Percentiles rank a stretch among this genome's conserved stretches.
phyloP scores from a whole-genome alignment of 2,888 invertebrate species.

The Alviniconcha strummeri region DNA sequence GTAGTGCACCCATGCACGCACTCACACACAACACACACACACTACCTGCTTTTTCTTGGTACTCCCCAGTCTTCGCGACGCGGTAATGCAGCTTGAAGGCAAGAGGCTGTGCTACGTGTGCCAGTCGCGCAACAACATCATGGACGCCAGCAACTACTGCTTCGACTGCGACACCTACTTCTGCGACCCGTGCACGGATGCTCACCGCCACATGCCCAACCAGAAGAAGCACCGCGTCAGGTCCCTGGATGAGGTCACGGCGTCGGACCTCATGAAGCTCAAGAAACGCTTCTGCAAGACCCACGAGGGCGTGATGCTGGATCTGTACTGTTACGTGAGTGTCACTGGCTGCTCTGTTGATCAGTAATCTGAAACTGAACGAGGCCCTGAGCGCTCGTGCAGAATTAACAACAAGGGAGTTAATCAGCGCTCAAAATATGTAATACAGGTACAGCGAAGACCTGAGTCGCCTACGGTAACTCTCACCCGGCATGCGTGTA shows the following conservation, averaged over 20 bases:
- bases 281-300: conserved; percentile 28
- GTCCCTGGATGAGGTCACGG: conserved; percentile 20
- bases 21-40: no score
- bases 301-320: conserved; percentile 25
- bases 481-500: no score
- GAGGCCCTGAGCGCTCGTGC: no score
- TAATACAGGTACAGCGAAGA: no score
- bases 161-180: conserved; percentile 36
- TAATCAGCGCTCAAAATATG: no score
- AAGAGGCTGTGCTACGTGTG: conserved; percentile 32
- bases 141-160: conserved; percentile 32
- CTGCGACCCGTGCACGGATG: conserved; percentile 28
- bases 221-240: conserved; percentile 29
- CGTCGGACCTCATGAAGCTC: conserved; percentile 23
- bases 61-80: conserved; percentile 18
- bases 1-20: no score
- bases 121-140: neutral
- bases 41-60: neutral
- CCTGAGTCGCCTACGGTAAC: no score
- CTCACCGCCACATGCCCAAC: conserved; percentile 37
- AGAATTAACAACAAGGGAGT: no score
- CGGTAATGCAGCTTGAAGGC: conserved; percentile 31
- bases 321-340: conserved; percentile 29
- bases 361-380: neutral
- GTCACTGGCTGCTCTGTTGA: neutral